Conservation (phyloP, 2,797 vertebrate genomes). For the Monodelphis domestica region DNA sequence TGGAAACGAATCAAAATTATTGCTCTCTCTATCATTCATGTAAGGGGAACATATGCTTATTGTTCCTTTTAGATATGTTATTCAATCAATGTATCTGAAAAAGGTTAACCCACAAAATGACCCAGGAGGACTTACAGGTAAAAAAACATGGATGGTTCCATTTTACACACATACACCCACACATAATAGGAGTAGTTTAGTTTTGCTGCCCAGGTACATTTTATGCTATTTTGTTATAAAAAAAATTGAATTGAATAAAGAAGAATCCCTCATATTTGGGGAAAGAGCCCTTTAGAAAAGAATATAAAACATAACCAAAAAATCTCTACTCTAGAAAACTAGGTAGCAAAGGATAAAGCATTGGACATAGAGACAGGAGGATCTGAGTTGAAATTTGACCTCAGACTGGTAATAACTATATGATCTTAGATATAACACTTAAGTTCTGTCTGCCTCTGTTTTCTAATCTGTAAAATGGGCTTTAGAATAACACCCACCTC, state of each 20-base stretch:
- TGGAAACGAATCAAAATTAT: constrained; percentile 30
- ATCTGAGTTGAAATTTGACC: not conserved
- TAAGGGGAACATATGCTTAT: not conserved
- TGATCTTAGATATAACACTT: not conserved
- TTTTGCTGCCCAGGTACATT: not conserved
- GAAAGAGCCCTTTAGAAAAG: constrained; percentile 2
- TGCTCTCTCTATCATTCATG: not conserved
- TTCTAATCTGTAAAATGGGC: not conserved
- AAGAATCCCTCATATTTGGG: not conserved
- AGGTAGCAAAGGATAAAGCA: not conserved
- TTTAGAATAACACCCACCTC: not conserved
- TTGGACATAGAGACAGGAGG: not conserved
- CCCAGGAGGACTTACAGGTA: not conserved
- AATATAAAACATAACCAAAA: not conserved
- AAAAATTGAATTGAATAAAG: constrained; percentile 43
- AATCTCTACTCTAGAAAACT: not conserved
- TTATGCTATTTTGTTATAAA: constrained; percentile 39
- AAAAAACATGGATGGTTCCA: constrained; percentile 4
- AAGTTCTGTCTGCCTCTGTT: not conserved
- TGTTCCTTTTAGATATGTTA: constrained; percentile 15
- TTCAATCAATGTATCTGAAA: not conserved
- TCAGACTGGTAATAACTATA: not conserved
- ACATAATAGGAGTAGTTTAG: not conserved
- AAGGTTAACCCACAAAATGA: not conserved
- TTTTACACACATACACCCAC: not conserved